Evolutionary conservation across 30 jellyfish, hydroid and myxozoan species (phyloP).

Genomic region (Catostylus mosaicus): DNA sequence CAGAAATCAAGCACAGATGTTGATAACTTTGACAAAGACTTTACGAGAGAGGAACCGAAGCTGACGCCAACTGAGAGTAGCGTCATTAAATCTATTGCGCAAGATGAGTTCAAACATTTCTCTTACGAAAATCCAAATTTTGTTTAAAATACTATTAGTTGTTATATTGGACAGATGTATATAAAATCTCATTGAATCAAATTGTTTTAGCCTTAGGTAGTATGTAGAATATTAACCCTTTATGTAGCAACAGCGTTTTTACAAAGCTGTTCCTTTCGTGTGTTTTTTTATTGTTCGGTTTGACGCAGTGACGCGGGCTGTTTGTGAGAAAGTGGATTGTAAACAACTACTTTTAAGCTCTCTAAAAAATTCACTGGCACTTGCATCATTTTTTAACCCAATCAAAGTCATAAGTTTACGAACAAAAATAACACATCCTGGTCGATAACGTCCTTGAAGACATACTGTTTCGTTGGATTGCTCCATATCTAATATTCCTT

Average conservation of each 20-base stretch:
- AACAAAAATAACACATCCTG: no score
- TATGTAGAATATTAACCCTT: background rate
- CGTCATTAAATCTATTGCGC: slow-evolving; percentile 75
- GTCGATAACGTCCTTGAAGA: no score
- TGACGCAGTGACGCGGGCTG: no score
- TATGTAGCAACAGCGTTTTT: background rate
- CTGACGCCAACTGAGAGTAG: slow-evolving; percentile 92
- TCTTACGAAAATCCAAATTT: slow-evolving; percentile 97
- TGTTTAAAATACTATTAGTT: slow-evolving; percentile 51
- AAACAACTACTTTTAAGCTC: no score
- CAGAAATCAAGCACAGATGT: slow-evolving; percentile 99
- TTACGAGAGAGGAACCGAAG: slow-evolving; percentile 95
- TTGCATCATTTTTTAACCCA: no score
- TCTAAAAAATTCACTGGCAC: no score
- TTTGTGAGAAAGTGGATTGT: no score
- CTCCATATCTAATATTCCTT: no score
- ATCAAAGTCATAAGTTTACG: no score
- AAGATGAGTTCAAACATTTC: slow-evolving; percentile 92
- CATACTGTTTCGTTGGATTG: no score
- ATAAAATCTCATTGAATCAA: slow-evolving; percentile 29
- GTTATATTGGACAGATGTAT: slow-evolving; percentile 51
- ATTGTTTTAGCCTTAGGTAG: slow-evolving; percentile 36
- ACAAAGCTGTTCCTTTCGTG: no score
- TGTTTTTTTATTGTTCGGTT: no score
- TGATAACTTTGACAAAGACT: slow-evolving; percentile 97